phyloP scores from a whole-genome alignment of 2,113 vertebrate genomes.

The Podarcis cretensis region DNA sequence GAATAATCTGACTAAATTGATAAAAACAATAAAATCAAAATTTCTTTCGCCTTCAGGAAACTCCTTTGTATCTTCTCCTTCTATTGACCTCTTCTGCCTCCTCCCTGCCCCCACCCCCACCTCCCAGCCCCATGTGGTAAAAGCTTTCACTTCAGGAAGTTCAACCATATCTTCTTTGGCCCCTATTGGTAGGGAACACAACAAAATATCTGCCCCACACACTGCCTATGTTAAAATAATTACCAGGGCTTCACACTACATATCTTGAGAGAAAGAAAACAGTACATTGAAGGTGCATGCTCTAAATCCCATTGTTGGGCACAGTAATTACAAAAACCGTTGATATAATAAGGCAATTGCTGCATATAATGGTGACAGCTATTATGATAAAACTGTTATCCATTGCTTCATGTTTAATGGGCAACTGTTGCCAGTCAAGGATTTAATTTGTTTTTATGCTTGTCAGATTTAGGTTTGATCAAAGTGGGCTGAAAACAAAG shows the following conservation, averaged over 20 bases:
- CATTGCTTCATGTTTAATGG: slow-evolving; percentile 19
- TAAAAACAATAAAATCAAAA: background rate
- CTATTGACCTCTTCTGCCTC: too few relatives aligned
- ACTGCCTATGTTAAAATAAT: background rate
- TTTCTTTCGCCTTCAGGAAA: background rate
- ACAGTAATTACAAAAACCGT: background rate
- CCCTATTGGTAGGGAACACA: background rate
- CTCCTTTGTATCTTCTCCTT: background rate
- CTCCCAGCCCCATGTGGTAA: too few relatives aligned
- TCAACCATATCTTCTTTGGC: too few relatives aligned
- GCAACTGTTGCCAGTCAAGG: slow-evolving; percentile 42
- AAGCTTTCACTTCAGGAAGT: too few relatives aligned
- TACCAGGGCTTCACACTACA: background rate
- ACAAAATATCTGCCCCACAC: background rate
- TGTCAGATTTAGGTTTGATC: slow-evolving; percentile 66
- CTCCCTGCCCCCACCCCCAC: too few relatives aligned
- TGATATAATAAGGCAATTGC: slow-evolving; percentile 20
- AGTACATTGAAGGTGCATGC: background rate
- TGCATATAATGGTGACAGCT: slow-evolving; percentile 4
- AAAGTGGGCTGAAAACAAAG: slow-evolving; percentile 65
- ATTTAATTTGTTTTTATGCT: slow-evolving; percentile 64
- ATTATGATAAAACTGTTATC: slow-evolving; percentile 35
- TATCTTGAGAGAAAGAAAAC: background rate
- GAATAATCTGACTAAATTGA: background rate
- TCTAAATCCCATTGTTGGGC: slow-evolving; percentile 7